Evolutionary conservation across 1,140 invertebrate species (phyloP).

Genomic region (Leptinotarsa lineolata): DNA sequence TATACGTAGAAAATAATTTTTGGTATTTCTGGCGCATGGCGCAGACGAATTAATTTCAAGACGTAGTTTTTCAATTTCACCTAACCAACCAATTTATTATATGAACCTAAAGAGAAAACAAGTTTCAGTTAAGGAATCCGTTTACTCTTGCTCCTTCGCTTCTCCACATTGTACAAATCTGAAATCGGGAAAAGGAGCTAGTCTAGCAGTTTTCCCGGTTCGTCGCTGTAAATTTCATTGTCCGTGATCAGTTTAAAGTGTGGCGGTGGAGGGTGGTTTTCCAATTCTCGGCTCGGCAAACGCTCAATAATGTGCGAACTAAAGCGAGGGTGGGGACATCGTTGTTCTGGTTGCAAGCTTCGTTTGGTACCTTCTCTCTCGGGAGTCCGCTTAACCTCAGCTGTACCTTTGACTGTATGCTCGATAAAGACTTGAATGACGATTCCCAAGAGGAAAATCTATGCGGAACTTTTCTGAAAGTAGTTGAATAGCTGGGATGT

Average conservation of each 20-base stretch:
- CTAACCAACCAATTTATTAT: no score
- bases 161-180: background rate
- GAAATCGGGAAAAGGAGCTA: constrained; percentile 29
- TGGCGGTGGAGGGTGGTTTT: constrained; percentile 51
- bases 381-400: constrained; percentile 37
- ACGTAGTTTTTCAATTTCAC: no score
- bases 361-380: constrained; percentile 49
- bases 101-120: no score
- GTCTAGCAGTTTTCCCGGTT: constrained; percentile 44
- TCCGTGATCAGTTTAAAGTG: constrained; percentile 57
- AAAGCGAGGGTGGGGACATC: constrained; percentile 51
- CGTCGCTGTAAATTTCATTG: constrained; percentile 54
- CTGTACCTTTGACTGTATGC: constrained; percentile 18
- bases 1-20: no score
- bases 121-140: no score
- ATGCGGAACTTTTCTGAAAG: no score
- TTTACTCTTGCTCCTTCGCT: background rate
- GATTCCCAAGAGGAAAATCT: constrained; percentile 15
- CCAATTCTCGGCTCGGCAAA: constrained; percentile 55
- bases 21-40: no score
- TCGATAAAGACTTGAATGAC: constrained; percentile 23
- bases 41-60: no score
- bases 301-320: constrained; percentile 57
- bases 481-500: no score
- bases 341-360: constrained; percentile 56